Evolutionary conservation across 92 coral and sea anemone species (phyloP), one percentile per base, ranked within the genome.

Genomic region (Siderastrea radians): DNA sequence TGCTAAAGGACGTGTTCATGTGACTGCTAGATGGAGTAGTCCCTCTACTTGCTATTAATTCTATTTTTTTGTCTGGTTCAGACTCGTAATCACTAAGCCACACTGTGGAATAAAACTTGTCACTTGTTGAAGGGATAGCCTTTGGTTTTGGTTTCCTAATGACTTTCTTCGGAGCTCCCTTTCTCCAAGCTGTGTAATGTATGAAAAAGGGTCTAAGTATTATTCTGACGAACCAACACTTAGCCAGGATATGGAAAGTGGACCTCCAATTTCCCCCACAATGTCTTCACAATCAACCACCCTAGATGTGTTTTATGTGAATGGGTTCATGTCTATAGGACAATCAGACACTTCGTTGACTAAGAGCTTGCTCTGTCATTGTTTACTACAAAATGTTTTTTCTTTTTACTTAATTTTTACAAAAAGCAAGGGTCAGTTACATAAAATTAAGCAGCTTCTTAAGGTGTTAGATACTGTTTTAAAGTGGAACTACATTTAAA

Each of bases 81-180:
- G 96, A 98, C 77, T 98, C 99, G 82, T 94, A 98, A 84, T 98
- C 99, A 82, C 99, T 98, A 68, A 98, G 97, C 99, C 99, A 98
- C 88, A 98, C 99, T 74, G 99, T 98, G 49, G 99, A 96, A 86
- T 98, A 98, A 98, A 98, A 98, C 94, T 91, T 98, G 93, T 98
- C 92, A n/a, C 91, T 85, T 74, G 93, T 53, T 68, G 95, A 88
- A 81, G 98, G 90, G 83, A 87, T 73, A 69, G 95, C 86, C 90
- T 93, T 93, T 87, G 96, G 92, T 88, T 93, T 95, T 84, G 88
- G 94, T 86, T 90, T 91, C 91, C 95, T 73, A 93, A 95, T 87
- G 90, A 92, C 96, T 87, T 89, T 95, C 94, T 96, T 94, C 63
- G 93, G 91, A 92, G 89, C 96, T 81, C 95, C 88, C 50, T 89